phyloP scores from a whole-genome alignment of 2,888 invertebrate species.

The Cheilosia vulpina region DNA sequence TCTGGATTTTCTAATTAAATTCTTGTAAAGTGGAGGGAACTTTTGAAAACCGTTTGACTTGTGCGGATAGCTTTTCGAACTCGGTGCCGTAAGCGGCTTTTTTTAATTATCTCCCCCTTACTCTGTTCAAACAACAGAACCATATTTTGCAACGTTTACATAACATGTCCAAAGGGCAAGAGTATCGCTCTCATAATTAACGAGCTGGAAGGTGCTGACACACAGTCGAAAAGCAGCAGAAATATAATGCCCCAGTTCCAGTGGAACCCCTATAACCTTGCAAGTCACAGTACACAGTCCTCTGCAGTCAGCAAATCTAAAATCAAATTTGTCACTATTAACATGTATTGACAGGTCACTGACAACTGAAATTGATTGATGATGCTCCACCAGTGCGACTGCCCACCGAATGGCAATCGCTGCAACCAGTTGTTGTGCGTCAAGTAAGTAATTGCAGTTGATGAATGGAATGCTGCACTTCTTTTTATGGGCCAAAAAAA shows the following conservation, averaged over 20 bases:
- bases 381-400: constrained; percentile 29
- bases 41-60: no score
- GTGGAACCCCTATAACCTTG: not conserved
- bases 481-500: constrained; percentile 28
- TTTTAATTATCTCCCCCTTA: no score
- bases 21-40: no score
- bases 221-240: no score
- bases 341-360: constrained; percentile 58
- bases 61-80: no score
- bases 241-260: not conserved
- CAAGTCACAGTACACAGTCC: not conserved
- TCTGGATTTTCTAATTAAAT: no score
- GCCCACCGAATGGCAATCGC: constrained; percentile 16
- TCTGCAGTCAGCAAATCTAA: not conserved
- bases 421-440: constrained; percentile 3
- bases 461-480: constrained; percentile 30
- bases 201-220: no score
- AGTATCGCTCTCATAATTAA: no score
- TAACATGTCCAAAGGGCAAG: no score
- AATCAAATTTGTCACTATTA: constrained; percentile 59
- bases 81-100: no score
- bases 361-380: constrained; percentile 68
- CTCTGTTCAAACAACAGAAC: no score
- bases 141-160: no score
- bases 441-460: constrained; percentile 24